phyloP scores from a whole-genome alignment of 2,888 invertebrate genomes.

The Parnassius smintheus region DNA sequence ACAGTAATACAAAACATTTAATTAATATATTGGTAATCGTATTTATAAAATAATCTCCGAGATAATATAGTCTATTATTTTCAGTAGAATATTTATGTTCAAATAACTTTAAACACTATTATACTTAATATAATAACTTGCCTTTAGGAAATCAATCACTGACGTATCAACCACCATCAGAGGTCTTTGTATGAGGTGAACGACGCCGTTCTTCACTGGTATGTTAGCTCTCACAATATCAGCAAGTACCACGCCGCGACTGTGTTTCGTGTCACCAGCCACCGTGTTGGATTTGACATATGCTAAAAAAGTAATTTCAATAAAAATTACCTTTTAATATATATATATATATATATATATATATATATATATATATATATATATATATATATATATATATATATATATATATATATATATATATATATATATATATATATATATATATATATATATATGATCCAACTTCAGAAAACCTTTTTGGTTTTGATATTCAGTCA shows the following conservation, averaged over 20 bases:
- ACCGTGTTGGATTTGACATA: constrained; percentile 93
- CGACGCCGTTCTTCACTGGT: constrained; percentile 94
- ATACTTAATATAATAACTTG: constrained; percentile 47
- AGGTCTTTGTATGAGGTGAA: constrained; percentile 95
- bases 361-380: constrained; percentile 4
- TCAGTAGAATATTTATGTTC: background rate
- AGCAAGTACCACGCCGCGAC: constrained; percentile 91
- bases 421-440: constrained; percentile 4
- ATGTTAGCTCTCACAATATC: constrained; percentile 95
- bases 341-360: constrained; percentile 2
- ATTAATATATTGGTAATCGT: too few relatives aligned
- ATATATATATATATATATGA: background rate
- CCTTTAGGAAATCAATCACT: constrained; percentile 92
- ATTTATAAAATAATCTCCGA: too few relatives aligned
- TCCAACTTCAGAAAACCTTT: background rate
- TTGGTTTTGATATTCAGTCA: background rate
- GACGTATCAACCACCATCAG: constrained; percentile 95
- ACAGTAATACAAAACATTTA: too few relatives aligned
- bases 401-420: constrained; percentile 2
- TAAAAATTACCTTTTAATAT: too few relatives aligned
- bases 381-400: background rate
- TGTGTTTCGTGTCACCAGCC: constrained; percentile 88
- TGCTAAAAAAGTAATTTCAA: constrained; percentile 70
- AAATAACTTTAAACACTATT: too few relatives aligned
- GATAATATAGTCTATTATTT: background rate